Base-by-base conservation (phyloP, 2,797 vertebrate species). In the Bucorvus abyssinicus region DNA sequence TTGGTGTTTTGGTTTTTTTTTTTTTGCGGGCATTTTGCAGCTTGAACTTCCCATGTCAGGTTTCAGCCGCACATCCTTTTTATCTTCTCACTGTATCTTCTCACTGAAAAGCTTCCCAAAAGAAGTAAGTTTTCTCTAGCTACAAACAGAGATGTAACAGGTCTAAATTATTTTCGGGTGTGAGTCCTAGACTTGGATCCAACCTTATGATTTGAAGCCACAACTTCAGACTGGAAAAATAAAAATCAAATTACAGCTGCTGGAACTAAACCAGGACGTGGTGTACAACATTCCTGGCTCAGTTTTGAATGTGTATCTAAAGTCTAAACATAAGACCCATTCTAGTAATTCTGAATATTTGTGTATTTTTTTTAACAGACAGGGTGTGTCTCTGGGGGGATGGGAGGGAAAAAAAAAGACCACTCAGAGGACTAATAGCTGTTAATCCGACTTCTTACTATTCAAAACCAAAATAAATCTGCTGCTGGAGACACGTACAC, bases 351-450 rank as follows among this genome's bases (percentile, higher is more conserved):
- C 55, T 65, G 70, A 82, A 8, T 60, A 70, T 74, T 53, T 47
- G 10, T 21, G 22, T 11, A 1, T 9, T 23, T 60, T 14, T 30
- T 9, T 60, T 20, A 29, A 73, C 40, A 30, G n/a, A 63, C 1
- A 4, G 18, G 56, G 9, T 22, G 4, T 64, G 24, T 42, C 29
- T 64, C 0, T 2, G 12, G 2, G 6, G 8, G 7, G 26, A 5
- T 6, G 24, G 17, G 27, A 40, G 53, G 32, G 13, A 5, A 42
- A 26, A 42, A 27, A 45, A 52, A 42, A 34, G 11, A 59, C 59
- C 17, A 74, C 61, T 32, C 14, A 3, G 55, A 80, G 47, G 30
- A 70, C 10, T 22, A 50, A 27, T 18, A 71, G 30, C 36, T 42
- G 71, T 57, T 10, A 73, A 63, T 32, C 23, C 69, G 38, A 49